Conservation (phyloP, 2,888 invertebrate genomes). For the Pammene aurita region DNA sequence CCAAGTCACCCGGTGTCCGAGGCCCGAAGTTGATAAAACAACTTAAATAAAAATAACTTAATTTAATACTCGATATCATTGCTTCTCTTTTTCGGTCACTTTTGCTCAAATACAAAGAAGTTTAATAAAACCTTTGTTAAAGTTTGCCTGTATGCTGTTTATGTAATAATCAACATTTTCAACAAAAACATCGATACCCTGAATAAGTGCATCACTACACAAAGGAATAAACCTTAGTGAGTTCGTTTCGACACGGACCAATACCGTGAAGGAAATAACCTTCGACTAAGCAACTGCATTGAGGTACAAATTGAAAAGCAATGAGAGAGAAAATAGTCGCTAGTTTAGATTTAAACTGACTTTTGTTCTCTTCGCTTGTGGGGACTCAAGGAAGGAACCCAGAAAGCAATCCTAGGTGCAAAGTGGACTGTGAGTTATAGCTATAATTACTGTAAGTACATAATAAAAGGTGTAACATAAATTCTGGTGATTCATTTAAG, state of each 20-base stretch:
- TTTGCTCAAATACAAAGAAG: too few species aligned
- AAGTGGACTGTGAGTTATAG: background rate
- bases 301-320: conserved; percentile 39
- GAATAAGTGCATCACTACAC: conserved; percentile 14
- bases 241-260: conserved; percentile 29
- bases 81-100: too few species aligned
- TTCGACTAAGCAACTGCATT: conserved; percentile 30
- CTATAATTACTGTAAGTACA: too few species aligned
- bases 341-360: conserved; percentile 26
- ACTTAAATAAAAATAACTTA: too few species aligned
- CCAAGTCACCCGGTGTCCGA: too few species aligned
- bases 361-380: conserved; percentile 10
- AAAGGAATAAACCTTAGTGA: conserved; percentile 38
- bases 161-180: background rate
- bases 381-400: background rate
- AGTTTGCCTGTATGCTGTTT: too few species aligned
- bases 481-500: too few species aligned
- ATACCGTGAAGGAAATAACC: conserved; percentile 31
- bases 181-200: background rate
- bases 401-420: background rate
- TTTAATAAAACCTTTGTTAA: too few species aligned
- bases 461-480: too few species aligned
- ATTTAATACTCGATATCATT: too few species aligned
- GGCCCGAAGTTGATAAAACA: too few species aligned
- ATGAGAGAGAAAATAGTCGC: conserved; percentile 34